Evolutionary conservation across 37 sponge, comb jelly and placozoan species (phyloP), one percentile per base, ranked within the genome.

Genomic region (Dysidea cf. avara): DNA sequence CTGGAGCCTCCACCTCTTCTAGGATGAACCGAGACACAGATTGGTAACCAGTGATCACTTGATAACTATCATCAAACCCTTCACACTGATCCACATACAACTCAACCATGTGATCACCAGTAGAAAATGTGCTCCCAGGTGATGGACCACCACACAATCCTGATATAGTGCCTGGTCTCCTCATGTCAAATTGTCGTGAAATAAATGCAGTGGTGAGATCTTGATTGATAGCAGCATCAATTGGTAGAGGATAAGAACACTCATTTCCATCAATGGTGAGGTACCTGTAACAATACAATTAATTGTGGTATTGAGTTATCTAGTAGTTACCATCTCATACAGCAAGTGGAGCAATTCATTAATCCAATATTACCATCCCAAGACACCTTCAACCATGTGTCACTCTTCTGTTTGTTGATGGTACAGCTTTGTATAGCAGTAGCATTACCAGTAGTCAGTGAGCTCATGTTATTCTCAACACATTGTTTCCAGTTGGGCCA

Each of bases 301-400:
- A n/a, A n/a, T n/a, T n/a, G n/a, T n/a, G n/a, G n/a, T n/a, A n/a
- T n/a, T n/a, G n/a, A n/a, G n/a, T n/a, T n/a, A n/a, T n/a, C n/a
- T n/a, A n/a, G n/a, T n/a, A n/a, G n/a, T n/a, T n/a, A 86, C 86
- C 86, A 86, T 46, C 86, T 39, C 54, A 58, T 58, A 35, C 86
- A 86, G 48, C 86, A 86, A 43, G 73, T 55, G 7, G 2, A 12
- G 56, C 86, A 86, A 13, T n/a, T 62, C 3, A 75, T 74, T 3
- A 86, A 0, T 5, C 75, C 53, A 16, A 86, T 38, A 69, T 78
- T 79, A 3, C 86, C 81, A 21, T 79, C 79, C 56, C 72, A 86
- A 21, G 86, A 61, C 0, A 79, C 63, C 51, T 52, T 72, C n/a
- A 86, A 29, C 25, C 68, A 24, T 3, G 86, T 71, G 75, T 49